These are phyloP conservation scores for Drosophila mettleri DNA, from an alignment of 2,888 invertebrate species.

Conservation along the genomic window DNA sequence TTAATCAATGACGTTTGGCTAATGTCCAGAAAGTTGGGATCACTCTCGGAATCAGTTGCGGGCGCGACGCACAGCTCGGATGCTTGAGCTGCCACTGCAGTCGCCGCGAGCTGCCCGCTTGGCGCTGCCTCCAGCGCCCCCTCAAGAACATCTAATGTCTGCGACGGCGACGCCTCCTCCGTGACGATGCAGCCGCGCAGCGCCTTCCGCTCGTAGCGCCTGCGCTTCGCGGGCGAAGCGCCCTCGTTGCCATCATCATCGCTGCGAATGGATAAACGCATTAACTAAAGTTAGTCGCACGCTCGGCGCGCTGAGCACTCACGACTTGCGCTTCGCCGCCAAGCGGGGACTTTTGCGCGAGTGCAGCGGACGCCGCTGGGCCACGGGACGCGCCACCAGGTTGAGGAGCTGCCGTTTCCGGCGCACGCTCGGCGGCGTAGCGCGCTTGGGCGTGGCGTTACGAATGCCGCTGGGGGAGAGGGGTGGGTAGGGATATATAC, in stretches of 20 bases:
- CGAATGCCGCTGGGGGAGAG: background rate
- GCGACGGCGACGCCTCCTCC: no score
- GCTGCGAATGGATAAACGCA: background rate
- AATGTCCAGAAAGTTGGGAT: fast-evolving
- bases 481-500: background rate
- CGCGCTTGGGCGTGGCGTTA: background rate
- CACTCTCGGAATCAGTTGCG: background rate
- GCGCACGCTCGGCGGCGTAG: background rate
- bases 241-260: background rate
- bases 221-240: background rate
- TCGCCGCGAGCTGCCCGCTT: no score
- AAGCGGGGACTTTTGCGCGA: background rate
- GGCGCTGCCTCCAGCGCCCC: no score
- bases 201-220: background rate
- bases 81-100: background rate
- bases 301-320: background rate
- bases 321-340: background rate
- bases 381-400: background rate
- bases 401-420: fast-evolving
- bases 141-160: no score
- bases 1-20: background rate
- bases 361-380: background rate
- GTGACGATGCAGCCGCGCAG: no score
- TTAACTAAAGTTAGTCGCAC: no score
- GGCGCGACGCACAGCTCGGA: background rate